Conservation (phyloP, 2,888 invertebrate species). For the Stenotaenia linearis region DNA sequence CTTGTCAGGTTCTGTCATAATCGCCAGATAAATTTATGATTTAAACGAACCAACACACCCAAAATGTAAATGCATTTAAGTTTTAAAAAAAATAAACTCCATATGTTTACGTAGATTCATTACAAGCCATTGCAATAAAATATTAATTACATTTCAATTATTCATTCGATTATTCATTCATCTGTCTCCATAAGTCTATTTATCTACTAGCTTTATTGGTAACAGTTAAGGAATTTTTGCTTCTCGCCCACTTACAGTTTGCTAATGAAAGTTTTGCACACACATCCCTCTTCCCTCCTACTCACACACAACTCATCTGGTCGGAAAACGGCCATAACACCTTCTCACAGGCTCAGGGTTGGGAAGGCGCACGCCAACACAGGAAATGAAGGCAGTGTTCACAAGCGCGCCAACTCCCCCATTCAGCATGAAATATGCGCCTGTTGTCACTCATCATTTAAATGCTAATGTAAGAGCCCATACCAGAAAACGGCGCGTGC, state of each 20-base stretch:
- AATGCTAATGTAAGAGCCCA: conserved; percentile 31
- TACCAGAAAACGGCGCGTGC: conserved; percentile 18
- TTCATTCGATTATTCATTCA: neutral
- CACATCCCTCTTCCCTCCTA: conserved; percentile 27
- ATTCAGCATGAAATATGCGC: conserved; percentile 29
- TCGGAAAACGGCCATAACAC: conserved; percentile 31
- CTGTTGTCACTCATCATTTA: conserved; percentile 32
- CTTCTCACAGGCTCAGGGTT: conserved; percentile 26
- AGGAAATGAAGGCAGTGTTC: conserved; percentile 32
- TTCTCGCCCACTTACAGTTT: neutral
- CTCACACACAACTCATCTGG: conserved; percentile 30
- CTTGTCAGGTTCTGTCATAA: conserved; percentile 12
- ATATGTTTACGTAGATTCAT: no score
- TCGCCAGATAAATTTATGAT: neutral
- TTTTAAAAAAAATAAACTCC: neutral
- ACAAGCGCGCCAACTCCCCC: conserved; percentile 28
- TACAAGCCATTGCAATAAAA: no score
- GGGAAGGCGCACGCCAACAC: conserved; percentile 12
- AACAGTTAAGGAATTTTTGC: neutral
- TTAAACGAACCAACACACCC: neutral
- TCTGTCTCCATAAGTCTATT: neutral
- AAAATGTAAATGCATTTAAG: neutral
- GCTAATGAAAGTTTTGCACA: conserved; percentile 19
- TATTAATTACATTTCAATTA: neutral
- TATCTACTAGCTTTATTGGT: neutral